Evolutionary conservation across 1,140 invertebrate genomes (phyloP).

Genomic region (Trissolcus basalis): DNA sequence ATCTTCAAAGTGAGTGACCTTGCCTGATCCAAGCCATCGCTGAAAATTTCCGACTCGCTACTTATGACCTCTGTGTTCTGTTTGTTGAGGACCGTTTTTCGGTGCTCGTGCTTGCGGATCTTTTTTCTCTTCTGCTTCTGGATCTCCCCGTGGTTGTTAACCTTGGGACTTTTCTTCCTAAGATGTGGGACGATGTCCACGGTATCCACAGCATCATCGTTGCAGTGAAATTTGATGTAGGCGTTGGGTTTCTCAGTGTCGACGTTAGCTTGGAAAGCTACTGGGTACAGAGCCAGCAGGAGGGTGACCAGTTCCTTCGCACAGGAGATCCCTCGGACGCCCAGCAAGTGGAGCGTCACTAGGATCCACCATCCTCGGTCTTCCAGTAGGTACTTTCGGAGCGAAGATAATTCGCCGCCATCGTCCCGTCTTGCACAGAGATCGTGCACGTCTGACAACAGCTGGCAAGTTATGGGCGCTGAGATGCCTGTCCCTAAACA

Average conservation of each 20-base stretch:
- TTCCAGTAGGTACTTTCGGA: slow-evolving; percentile 78
- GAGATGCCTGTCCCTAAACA: slow-evolving; percentile 75
- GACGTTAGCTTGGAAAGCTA: slow-evolving; percentile 61
- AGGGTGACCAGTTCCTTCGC: slow-evolving; percentile 79
- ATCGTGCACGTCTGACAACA: slow-evolving; percentile 80
- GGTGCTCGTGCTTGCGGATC: slow-evolving; percentile 29
- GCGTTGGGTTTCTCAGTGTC: slow-evolving; percentile 55
- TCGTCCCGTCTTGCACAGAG: slow-evolving; percentile 71
- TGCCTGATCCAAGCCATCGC: slow-evolving; percentile 76
- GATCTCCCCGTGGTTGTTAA: slow-evolving; percentile 24
- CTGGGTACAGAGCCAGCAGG: slow-evolving; percentile 79
- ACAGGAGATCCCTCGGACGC: slow-evolving; percentile 78
- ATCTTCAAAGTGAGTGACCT: slow-evolving; percentile 78
- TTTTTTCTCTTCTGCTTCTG: slow-evolving; percentile 39
- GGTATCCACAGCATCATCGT: slow-evolving; percentile 68
- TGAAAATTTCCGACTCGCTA: slow-evolving; percentile 77
- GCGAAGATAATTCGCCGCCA: slow-evolving; percentile 69
- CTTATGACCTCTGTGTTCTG: slow-evolving; percentile 58
- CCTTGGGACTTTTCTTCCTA: slow-evolving; percentile 39
- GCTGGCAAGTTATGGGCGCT: slow-evolving; percentile 79
- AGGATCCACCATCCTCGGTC: slow-evolving; percentile 80
- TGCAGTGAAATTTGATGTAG: slow-evolving; percentile 67
- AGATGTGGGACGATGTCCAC: slow-evolving; percentile 64
- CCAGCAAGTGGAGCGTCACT: slow-evolving; percentile 77
- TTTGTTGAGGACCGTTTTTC: slow-evolving; percentile 28